Base-by-base conservation (phyloP, 2,888 invertebrate species). In the Synergus umbraculus region DNA sequence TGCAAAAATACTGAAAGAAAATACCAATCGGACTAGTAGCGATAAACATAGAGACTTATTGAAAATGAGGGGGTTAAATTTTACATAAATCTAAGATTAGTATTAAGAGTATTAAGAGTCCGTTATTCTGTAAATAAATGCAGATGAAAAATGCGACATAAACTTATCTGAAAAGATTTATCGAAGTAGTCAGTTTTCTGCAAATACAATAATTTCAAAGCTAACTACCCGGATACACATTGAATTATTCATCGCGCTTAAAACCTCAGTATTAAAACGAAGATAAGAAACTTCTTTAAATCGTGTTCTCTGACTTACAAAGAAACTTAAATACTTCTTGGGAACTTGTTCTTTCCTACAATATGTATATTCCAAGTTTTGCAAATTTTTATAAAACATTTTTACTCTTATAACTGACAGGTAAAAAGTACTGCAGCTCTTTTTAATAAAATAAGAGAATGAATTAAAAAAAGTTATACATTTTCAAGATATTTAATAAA, bases 231-330 rank as follows among this genome's bases (percentile, higher is more conserved):
- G 37, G 65, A 41, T 65, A 44, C 18, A 67, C 18, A 67, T 67
- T 67, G 66, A 67, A 67, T 67, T 44, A 67, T 67, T 67, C 66
- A 67, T 67, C 10, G n/a, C 41, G 4, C 13, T 67, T 44, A 18
- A 67, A 67, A 67, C 44, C 66, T 10, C 12, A 18, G 66, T 67
- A 15, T 67, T 43, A 44, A 44, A 18, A 12, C 18, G 44, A 44
- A 44, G 66, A 67, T 67, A 67, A 67, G 66, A 67, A 67, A 67
- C 66, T 67, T 65, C 9, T n/a, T 67, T 67, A 67, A 67, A 67
- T 67, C n/a, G 49, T 67, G 44, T 67, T 67, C 66, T 18, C 66
- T 67, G 66, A 67, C 66, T 67, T 67, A 18, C 43, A 67, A 67
- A 67, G 66, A 43, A 67, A 67, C 44, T 67, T 67, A 22, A 44